Conservation (phyloP, 2,113 vertebrate genomes). For the Chionomys nivalis region DNA sequence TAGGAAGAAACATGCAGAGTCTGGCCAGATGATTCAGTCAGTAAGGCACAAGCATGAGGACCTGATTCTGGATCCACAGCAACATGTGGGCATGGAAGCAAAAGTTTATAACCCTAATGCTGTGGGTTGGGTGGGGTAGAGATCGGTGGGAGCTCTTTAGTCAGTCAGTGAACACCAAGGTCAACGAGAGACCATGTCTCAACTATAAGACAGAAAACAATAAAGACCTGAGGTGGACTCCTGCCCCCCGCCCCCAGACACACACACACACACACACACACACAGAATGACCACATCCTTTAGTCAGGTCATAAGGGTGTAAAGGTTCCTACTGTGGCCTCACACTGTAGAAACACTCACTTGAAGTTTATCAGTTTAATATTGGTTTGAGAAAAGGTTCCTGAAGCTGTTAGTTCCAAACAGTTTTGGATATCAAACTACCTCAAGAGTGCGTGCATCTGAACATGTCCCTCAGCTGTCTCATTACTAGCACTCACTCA, state of each 20-base stretch:
- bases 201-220: neutral
- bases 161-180: neutral
- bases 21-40: neutral
- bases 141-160: neutral
- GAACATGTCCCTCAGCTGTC: neutral
- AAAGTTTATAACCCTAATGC: neutral
- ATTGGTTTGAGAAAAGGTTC: neutral
- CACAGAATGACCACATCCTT: neutral
- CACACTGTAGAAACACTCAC: neutral
- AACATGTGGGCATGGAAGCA: neutral
- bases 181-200: neutral
- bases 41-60: neutral
- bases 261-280: neutral
- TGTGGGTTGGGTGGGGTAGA: neutral
- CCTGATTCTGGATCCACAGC: neutral
- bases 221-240: neutral
- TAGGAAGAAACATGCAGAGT: neutral
- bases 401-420: neutral
- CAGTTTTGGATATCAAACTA: neutral
- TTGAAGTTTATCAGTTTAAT: neutral
- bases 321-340: neutral
- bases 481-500: neutral
- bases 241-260: neutral
- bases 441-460: neutral
- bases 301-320: neutral